Evolutionary conservation across 2,888 invertebrate species (phyloP).

Genomic region (Leptinotarsa juncta): DNA sequence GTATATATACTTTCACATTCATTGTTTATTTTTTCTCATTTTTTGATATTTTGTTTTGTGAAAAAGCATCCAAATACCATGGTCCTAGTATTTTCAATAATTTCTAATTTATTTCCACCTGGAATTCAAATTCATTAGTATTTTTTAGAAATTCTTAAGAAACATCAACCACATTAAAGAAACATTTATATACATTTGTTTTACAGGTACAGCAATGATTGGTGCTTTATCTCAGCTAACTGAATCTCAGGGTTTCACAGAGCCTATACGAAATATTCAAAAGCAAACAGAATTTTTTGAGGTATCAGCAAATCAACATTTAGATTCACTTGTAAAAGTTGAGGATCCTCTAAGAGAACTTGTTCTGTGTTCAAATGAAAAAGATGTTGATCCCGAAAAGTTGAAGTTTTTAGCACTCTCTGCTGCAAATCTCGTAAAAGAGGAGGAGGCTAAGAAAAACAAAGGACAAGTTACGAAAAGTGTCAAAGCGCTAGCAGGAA

Average conservation of each 20-base stretch:
- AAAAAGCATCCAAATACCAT: too few species aligned
- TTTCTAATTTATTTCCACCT: too few species aligned
- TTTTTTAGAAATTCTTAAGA: too few species aligned
- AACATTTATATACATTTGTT: neutral
- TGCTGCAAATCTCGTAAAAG: slow-evolving; percentile 71
- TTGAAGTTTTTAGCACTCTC: slow-evolving; percentile 72
- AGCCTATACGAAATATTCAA: slow-evolving; percentile 22
- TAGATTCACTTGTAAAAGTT: slow-evolving; percentile 24
- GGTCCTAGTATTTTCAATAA: too few species aligned
- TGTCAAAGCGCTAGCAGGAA: slow-evolving; percentile 62
- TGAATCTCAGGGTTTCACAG: slow-evolving; percentile 53
- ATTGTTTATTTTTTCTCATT: too few species aligned
- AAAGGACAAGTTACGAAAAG: slow-evolving; percentile 47
- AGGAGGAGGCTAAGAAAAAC: slow-evolving; percentile 60
- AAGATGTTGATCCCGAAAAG: slow-evolving; percentile 64
- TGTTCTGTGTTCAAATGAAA: slow-evolving; percentile 70
- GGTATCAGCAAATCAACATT: slow-evolving; percentile 24
- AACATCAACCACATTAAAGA: too few species aligned
- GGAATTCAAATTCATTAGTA: too few species aligned
- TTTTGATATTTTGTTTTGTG: too few species aligned
- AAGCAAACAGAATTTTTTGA: slow-evolving; percentile 37
- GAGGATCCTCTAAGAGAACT: slow-evolving; percentile 75
- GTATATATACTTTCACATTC: too few species aligned
- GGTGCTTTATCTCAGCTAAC: slow-evolving; percentile 59
- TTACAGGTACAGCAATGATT: slow-evolving; percentile 51